Base-by-base conservation (phyloP, 2,888 invertebrate genomes). In the Podabrus alpinus region DNA sequence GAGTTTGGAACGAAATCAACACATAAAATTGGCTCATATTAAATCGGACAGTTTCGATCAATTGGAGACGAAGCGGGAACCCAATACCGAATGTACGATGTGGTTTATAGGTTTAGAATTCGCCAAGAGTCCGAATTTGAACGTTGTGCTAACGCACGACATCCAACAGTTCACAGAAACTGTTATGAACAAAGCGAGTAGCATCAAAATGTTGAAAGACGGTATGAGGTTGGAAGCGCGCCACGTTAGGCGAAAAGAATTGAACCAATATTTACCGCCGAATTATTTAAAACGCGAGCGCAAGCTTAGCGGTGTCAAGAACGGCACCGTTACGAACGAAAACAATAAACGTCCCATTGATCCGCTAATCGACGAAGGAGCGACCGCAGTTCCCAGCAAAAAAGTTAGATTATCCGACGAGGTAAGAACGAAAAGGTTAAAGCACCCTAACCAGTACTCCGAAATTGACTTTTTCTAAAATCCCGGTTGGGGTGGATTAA, bases 31-130 rank as follows among this genome's bases (percentile, higher is more conserved):
- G 83, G 98, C 98, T 0, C 99, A 99, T 88, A 95, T 99, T 69
- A 97, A 97, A 88, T 98, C 99, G 0, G 95, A 97, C 85, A 94
- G 95, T 83, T 98, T 92, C 85, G 89, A 90, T 59, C 90, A 91
- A 71, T 83, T 89, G 69, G 87, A 88, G 74, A 78, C 86, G 9
- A 84, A 80, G 81, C 80, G 80, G 66, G 88, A 90, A 74, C 85
- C 89, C 1, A 89, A 90, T 45, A 90, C 90, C 79, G 91, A 91
- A 80, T 94, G 95, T 85, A 94, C 95, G 7, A 94, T 97, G 92
- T 99, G 99, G 99, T 99, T 99, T 88, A 97, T 99, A 83, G 99
- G 99, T 0, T 89, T 99, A 69, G 94, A 95, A 79, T 97, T 99
- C 86, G 94, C 94, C 82, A 96, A 96, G 88, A 92, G 94, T 13